A percentile compares a stretch with the other conserved stretches of the same genome.
Conservation (phyloP, 2,888 invertebrate genomes). For the Cinara cedri region DNA sequence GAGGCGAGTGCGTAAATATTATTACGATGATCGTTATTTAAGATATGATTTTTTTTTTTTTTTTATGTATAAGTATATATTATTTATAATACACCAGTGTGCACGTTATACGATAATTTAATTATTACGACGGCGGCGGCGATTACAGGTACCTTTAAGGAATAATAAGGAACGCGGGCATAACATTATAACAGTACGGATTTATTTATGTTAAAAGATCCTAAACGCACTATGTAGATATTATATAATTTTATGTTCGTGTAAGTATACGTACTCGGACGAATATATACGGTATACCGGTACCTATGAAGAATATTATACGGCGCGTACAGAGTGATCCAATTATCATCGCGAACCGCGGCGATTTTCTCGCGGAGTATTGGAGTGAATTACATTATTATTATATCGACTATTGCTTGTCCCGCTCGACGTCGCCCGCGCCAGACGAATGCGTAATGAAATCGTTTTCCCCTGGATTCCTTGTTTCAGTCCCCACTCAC, state of each 20-base stretch:
- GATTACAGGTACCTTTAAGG: too few relatives aligned
- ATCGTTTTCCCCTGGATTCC: too few relatives aligned
- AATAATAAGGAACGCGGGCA: too few relatives aligned
- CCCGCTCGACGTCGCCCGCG: too few relatives aligned
- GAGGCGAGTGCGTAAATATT: not conserved
- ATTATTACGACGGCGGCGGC: not conserved
- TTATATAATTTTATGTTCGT: not conserved
- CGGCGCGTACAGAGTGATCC: too few relatives aligned
- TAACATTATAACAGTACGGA: not conserved
- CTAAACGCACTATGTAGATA: slow-evolving; percentile 9
- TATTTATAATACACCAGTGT: not conserved
- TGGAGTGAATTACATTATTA: too few relatives aligned
- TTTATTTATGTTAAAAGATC: slow-evolving; percentile 7
- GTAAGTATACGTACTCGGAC: slow-evolving; percentile 12
- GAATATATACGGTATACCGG: not conserved
- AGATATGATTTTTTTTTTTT: slow-evolving; percentile 5
- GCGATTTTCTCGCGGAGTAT: too few relatives aligned
- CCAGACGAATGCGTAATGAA: too few relatives aligned
- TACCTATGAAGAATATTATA: too few relatives aligned
- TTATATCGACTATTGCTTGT: too few relatives aligned
- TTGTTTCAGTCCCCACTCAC: too few relatives aligned
- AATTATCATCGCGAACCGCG: too few relatives aligned
- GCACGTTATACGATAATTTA: slow-evolving; percentile 4
- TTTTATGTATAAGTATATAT: not conserved
- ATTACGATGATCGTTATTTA: slow-evolving; percentile 10